A percentile compares a stretch with the other conserved stretches of the same genome.
phyloP scores from a whole-genome alignment of 1,140 invertebrate genomes.

The Liolophura sinensis region DNA sequence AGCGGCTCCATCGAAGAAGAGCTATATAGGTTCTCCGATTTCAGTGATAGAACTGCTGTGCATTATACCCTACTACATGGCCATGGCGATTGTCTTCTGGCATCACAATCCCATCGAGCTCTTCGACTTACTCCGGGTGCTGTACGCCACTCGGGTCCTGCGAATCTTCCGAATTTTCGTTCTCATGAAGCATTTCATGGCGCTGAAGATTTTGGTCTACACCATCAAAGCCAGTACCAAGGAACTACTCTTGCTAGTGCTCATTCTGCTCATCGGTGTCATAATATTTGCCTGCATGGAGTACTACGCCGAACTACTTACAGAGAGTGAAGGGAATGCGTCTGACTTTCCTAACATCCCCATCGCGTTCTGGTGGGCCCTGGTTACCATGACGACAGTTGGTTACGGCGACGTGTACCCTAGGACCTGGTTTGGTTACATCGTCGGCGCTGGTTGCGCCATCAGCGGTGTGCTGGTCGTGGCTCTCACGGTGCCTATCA shows the following conservation, averaged over 20 bases:
- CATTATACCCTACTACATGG: slow-evolving; percentile 40
- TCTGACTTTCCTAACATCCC: slow-evolving; percentile 41
- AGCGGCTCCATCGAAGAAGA: slow-evolving; percentile 50
- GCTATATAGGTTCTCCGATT: slow-evolving; percentile 32
- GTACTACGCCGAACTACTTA: slow-evolving; percentile 38
- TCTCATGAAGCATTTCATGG: slow-evolving; percentile 39
- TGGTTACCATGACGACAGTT: slow-evolving; percentile 52
- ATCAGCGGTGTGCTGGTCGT: slow-evolving; percentile 46
- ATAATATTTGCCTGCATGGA: slow-evolving; percentile 41
- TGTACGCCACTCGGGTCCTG: slow-evolving; percentile 31
- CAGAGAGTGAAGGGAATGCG: slow-evolving; percentile 10
- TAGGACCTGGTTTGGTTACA: slow-evolving; percentile 33
- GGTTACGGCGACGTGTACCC: slow-evolving; percentile 50
- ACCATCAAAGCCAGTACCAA: slow-evolving; percentile 40
- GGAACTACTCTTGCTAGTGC: slow-evolving; percentile 37
- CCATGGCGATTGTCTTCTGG: slow-evolving; percentile 51
- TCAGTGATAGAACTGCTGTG: slow-evolving; percentile 33
- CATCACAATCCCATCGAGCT: slow-evolving; percentile 31
- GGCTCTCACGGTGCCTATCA: slow-evolving; percentile 47
- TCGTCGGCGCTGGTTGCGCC: slow-evolving; percentile 45
- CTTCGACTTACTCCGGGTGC: slow-evolving; percentile 25
- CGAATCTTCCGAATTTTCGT: slow-evolving; percentile 38
- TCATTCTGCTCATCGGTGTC: slow-evolving; percentile 38
- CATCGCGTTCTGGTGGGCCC: slow-evolving; percentile 46
- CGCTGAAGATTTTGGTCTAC: slow-evolving; percentile 39